Evolutionary conservation across 2,888 invertebrate species (phyloP).

Genomic region (Frankliniella fusca): DNA sequence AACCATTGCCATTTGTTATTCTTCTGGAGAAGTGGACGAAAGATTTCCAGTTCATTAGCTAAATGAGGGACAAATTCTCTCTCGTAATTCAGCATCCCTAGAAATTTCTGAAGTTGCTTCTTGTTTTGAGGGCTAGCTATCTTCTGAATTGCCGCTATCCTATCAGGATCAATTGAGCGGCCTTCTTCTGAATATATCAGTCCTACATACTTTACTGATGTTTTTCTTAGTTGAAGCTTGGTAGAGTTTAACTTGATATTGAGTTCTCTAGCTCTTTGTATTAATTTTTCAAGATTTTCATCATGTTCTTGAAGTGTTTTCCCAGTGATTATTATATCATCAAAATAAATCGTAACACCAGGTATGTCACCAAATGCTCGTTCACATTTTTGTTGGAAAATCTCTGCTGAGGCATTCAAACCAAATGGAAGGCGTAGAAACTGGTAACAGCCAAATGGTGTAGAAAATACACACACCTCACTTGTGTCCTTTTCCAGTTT

Average conservation of each 20-base stretch:
- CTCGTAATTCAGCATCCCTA: conserved; percentile 39
- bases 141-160: conserved; percentile 39
- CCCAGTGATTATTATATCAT: conserved; percentile 33
- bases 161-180: conserved; percentile 37
- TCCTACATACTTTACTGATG: conserved; percentile 40
- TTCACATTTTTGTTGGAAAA: conserved; percentile 36
- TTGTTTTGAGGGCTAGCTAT: conserved; percentile 36
- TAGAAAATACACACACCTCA: conserved; percentile 38
- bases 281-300: conserved; percentile 39
- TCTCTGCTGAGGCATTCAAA: conserved; percentile 34
- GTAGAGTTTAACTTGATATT: conserved; percentile 41
- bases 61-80: conserved; percentile 41
- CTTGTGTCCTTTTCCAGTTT: conserved; percentile 37
- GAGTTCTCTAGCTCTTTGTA: conserved; percentile 38
- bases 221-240: conserved; percentile 39
- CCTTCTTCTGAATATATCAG: conserved; percentile 40
- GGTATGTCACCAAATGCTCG: conserved; percentile 35
- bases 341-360: conserved; percentile 33
- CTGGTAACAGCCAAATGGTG: conserved; percentile 39
- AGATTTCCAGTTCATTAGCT: conserved; percentile 35
- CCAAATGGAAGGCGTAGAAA: conserved; percentile 40
- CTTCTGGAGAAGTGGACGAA: conserved; percentile 40
- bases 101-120: conserved; percentile 39
- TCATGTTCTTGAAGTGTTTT: conserved; percentile 41
- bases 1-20: conserved; percentile 40